These are phyloP conservation scores for Neolamprologus caudopunctatus DNA, from an alignment of 2,113 vertebrate species.

Conservation along the genomic window DNA sequence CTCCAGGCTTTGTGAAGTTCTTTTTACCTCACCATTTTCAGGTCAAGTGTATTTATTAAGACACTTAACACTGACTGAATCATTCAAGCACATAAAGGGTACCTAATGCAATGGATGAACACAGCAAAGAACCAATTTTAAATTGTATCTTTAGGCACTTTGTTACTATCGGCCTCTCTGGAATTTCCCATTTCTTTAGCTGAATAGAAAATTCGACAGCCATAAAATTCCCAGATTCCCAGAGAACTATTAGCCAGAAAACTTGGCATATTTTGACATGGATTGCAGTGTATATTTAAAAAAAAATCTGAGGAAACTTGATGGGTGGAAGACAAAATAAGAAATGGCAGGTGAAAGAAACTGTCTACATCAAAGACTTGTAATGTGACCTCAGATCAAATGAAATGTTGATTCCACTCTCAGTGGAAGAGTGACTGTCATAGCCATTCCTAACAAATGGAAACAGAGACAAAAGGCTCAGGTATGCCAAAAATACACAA, in stretches of 20 bases:
- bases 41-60: neutral
- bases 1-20: neutral
- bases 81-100: neutral
- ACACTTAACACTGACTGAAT: neutral
- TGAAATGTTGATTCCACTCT: neutral
- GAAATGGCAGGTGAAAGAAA: neutral
- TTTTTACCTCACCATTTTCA: neutral
- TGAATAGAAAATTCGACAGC: neutral
- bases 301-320: neutral
- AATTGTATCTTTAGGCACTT: neutral
- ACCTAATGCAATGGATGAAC: neutral
- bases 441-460: neutral
- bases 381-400: neutral
- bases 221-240: neutral
- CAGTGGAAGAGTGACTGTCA: neutral
- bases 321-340: neutral
- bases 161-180: neutral
- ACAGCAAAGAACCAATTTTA: neutral
- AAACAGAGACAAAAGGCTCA: neutral
- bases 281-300: fast-evolving
- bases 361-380: neutral
- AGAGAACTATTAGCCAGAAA: neutral
- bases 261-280: neutral
- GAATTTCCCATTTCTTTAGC: neutral
- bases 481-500: neutral